phyloP scores from a whole-genome alignment of 2,888 invertebrate genomes.

The Dilophus febrilis region DNA sequence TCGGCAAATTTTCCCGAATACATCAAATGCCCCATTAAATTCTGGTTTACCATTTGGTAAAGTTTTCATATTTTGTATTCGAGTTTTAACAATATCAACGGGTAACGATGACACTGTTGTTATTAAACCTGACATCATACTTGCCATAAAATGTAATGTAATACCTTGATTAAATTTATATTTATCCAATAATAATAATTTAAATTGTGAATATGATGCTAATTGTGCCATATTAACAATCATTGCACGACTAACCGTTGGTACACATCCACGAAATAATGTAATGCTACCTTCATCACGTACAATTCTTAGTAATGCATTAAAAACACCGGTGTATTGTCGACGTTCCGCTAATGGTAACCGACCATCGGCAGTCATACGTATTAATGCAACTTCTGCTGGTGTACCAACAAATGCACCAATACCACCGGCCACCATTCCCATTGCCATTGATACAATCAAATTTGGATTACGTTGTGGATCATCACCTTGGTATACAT shows the following conservation, averaged over 20 bases:
- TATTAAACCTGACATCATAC: slow-evolving; percentile 93
- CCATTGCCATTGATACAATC: slow-evolving; percentile 61
- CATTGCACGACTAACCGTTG: slow-evolving; percentile 84
- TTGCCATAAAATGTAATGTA: slow-evolving; percentile 77
- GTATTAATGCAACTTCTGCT: slow-evolving; percentile 87
- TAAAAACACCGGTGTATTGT: slow-evolving; percentile 84
- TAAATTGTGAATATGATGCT: slow-evolving; percentile 86
- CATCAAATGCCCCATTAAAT: slow-evolving; percentile 65
- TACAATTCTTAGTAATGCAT: slow-evolving; percentile 67
- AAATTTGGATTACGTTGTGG: slow-evolving; percentile 67
- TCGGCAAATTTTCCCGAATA: slow-evolving; percentile 56
- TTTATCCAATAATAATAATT: slow-evolving; percentile 43
- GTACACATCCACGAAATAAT: slow-evolving; percentile 81
- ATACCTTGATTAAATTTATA: slow-evolving; percentile 54
- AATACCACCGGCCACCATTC: slow-evolving; percentile 64
- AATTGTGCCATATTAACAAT: slow-evolving; percentile 98
- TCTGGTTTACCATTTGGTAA: slow-evolving; percentile 71
- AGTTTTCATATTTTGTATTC: slow-evolving; percentile 92
- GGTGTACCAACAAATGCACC: slow-evolving; percentile 87
- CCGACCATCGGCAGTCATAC: slow-evolving; percentile 97
- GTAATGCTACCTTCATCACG: slow-evolving; percentile 64
- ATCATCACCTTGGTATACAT: slow-evolving; percentile 45
- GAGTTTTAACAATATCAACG: slow-evolving; percentile 97
- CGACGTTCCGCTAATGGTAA: slow-evolving; percentile 74
- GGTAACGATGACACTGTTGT: slow-evolving; percentile 98